These are phyloP conservation scores for Parazoanthus darwini DNA, from an alignment of 92 coral and sea anemone species.

Conservation along the genomic window DNA sequence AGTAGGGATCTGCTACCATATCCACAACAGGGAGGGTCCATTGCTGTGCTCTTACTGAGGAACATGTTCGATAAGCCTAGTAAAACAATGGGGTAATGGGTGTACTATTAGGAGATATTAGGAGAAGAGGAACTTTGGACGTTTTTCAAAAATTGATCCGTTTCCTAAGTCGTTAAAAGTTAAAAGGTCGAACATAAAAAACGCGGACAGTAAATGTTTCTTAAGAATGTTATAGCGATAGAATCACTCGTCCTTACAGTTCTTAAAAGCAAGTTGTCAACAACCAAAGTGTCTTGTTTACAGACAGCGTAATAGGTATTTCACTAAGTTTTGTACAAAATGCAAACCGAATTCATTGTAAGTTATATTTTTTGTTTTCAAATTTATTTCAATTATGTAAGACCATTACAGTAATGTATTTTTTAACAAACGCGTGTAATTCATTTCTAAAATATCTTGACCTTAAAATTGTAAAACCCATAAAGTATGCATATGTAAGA, in stretches of 20 bases:
- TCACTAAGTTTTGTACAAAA: no score
- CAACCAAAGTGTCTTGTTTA: background rate
- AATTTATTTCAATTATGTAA: no score
- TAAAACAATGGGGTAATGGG: background rate
- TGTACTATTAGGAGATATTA: background rate
- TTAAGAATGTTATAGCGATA: background rate
- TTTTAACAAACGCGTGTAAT: no score
- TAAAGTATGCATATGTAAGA: no score
- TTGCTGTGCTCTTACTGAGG: slow-evolving; percentile 79
- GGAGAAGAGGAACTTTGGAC: background rate
- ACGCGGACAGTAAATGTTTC: background rate
- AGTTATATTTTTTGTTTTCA: no score
- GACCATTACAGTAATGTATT: no score
- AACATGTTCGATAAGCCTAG: background rate
- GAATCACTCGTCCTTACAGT: background rate
- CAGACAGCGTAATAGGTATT: background rate
- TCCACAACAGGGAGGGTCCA: slow-evolving; percentile 62
- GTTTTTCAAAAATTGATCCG: no score
- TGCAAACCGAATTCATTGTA: background rate
- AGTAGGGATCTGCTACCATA: slow-evolving; percentile 91
- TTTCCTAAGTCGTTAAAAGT: background rate
- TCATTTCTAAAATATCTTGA: no score
- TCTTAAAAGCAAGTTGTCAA: no score
- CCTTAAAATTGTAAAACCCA: no score
- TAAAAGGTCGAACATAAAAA: no score